These are phyloP conservation scores for Argyresthia goedartella DNA, from an alignment of 2,888 invertebrate species.

Conservation along the genomic window DNA sequence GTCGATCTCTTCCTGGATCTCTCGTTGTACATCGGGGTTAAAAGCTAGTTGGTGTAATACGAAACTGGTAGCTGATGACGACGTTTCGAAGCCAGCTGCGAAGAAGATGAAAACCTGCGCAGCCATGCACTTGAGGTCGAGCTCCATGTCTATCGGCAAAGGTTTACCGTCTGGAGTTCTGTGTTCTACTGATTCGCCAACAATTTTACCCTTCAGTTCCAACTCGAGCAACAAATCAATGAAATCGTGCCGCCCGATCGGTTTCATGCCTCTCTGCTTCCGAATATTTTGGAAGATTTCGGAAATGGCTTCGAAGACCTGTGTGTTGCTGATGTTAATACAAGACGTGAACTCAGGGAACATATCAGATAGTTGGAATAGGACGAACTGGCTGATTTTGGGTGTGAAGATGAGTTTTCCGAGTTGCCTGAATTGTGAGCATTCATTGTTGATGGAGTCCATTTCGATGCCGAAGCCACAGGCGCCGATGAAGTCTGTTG, in stretches of 20 bases:
- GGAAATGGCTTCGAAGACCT: conserved; percentile 10
- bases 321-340: conserved; percentile 1
- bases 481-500: conserved; percentile 10
- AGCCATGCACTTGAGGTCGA: conserved; percentile 10
- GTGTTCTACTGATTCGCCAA: conserved; percentile 14
- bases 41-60: conserved; percentile 25
- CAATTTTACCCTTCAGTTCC: conserved; percentile 16
- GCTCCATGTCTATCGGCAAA: conserved; percentile 12
- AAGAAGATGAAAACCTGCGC: conserved; percentile 20
- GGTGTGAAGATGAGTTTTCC: conserved; percentile 4
- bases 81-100: conserved; percentile 25
- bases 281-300: conserved; percentile 12
- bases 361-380: conserved; percentile 1
- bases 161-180: conserved; percentile 15
- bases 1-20: conserved; percentile 23
- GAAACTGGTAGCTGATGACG: conserved; percentile 27
- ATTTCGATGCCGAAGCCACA: conserved; percentile 10
- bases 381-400: background rate
- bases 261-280: conserved; percentile 15
- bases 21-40: conserved; percentile 23
- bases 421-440: conserved; percentile 7
- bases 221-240: conserved; percentile 34
- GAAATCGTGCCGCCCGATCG: conserved; percentile 30
- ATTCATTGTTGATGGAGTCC: conserved; percentile 8
- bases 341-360: conserved; percentile 5